Percentiles rank a stretch among this genome's conserved stretches.
These are phyloP conservation scores for Oncorhynchus masou DNA, from an alignment of 2,113 vertebrate genomes.

Conservation along the genomic window DNA sequence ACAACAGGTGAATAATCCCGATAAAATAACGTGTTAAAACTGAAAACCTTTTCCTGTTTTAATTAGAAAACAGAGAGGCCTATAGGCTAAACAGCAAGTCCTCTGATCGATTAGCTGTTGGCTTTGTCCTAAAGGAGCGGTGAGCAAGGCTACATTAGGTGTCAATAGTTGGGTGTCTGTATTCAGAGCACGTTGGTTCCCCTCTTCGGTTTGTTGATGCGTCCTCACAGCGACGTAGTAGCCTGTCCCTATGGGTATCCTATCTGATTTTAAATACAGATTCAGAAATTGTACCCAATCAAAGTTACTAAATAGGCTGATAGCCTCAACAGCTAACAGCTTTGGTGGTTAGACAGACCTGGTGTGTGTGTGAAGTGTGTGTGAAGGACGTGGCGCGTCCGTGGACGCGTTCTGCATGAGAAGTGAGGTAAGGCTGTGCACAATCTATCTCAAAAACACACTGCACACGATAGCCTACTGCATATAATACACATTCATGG, in stretches of 20 bases:
- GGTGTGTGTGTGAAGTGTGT: conserved; percentile 12
- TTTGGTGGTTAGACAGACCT: conserved; percentile 12
- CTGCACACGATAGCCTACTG: background rate
- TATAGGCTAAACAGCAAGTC: conserved; percentile 34
- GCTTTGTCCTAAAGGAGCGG: conserved; percentile 48
- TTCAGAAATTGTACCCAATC: conserved; percentile 27
- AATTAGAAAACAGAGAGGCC: conserved; percentile 10
- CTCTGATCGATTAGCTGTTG: conserved; percentile 30
- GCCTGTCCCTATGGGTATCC: conserved; percentile 38
- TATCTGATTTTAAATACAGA: conserved; percentile 45
- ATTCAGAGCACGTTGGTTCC: conserved; percentile 82
- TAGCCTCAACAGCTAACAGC: conserved; percentile 34
- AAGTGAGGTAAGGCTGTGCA: conserved; percentile 59
- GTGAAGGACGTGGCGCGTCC: conserved; percentile 54
- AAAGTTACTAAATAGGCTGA: conserved; percentile 22
- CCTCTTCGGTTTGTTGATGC: conserved; percentile 63
- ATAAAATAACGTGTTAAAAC: conserved; percentile 33
- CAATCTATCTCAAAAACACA: background rate
- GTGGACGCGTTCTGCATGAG: conserved; percentile 71
- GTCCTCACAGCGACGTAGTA: conserved; percentile 43
- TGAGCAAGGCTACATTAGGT: conserved; percentile 31
- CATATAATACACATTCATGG: background rate
- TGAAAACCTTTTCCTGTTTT: conserved; percentile 16
- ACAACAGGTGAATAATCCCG: conserved; percentile 28
- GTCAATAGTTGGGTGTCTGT: conserved; percentile 72